Evolutionary conservation across 2,113 vertebrate species (phyloP), one percentile per base, ranked within the genome.

Genomic region (Vanacampus margaritifer): DNA sequence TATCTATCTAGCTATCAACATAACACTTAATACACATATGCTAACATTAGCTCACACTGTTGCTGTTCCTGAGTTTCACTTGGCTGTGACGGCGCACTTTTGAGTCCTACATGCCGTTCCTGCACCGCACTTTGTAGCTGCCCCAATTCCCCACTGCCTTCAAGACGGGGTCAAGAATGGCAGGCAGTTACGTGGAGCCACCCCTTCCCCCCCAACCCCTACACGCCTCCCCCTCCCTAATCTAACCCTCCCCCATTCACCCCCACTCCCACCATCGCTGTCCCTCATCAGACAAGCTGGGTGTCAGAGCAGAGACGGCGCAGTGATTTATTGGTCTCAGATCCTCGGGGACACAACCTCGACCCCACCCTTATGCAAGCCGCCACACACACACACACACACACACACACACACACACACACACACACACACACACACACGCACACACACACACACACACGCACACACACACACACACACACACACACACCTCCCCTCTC

Each of bases 321-420:
- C 72, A 37, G 75, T 91, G 90, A 91, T 91, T 91, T 91, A 92
- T 92, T 87, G 88, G 88, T 86, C 85, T 86, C 87, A 72, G 65
- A 79, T 89, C 87, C 84, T 81, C 58, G 79, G 81, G 86, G 87
- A 83, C 64, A 74, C 51, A 68, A 65, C 57, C 57, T 60, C 73
- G 46, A 57, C 35, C 62, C 56, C 65, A n/a, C 51, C 73, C 65
- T 46, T 68, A 59, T 54, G 50, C 36, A 35, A 32, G 59, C 39
- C 0, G 17, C 10, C 64, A 45, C 51, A 67, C 66, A 26, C 35
- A 65, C 17, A 32, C 32, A 11, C 67, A 61, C 75, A 67, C 54
- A 63, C 32, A 43, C 67, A 46, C 67, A 60, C 46, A 67, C 59
- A 26, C 37, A 66, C 21, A 41, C 36, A 11, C 67, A 61, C 74